Conservation (phyloP, 2,113 vertebrate species). For the Zonotrichia leucophrys region DNA sequence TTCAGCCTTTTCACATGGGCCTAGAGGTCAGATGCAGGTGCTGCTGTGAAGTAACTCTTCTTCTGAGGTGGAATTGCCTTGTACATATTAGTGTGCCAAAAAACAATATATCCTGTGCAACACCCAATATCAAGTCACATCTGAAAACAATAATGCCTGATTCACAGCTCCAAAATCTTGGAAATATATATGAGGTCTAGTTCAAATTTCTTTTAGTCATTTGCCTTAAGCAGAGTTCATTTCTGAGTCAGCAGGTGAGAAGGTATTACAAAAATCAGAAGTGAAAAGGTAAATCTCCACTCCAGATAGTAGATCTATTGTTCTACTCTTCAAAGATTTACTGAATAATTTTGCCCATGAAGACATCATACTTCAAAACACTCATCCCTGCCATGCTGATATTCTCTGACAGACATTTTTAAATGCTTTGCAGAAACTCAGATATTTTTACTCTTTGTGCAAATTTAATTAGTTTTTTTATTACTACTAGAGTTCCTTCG, state of each 20-base stretch:
- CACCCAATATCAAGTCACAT: background rate
- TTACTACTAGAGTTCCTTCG: background rate
- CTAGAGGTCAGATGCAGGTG: background rate
- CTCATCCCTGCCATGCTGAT: background rate
- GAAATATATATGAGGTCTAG: background rate
- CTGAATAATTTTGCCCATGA: background rate
- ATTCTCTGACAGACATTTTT: background rate
- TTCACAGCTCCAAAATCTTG: background rate
- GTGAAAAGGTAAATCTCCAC: background rate
- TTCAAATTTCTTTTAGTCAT: background rate
- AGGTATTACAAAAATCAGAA: background rate
- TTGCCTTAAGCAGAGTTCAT: background rate
- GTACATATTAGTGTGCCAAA: background rate
- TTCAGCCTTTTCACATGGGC: background rate
- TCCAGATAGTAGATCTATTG: background rate
- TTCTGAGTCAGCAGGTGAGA: background rate
- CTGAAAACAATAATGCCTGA: background rate
- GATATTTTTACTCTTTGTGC: background rate
- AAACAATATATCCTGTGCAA: background rate
- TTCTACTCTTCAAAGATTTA: background rate
- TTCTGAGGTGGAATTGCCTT: background rate
- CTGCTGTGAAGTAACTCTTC: background rate
- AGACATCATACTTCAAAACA: background rate
- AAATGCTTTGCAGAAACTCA: background rate
- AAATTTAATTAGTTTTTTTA: background rate